Percentiles rank a stretch among this genome's conserved stretches.
These are phyloP conservation scores for Acleris holmiana DNA, from an alignment of 2,888 invertebrate species.

Conservation along the genomic window DNA sequence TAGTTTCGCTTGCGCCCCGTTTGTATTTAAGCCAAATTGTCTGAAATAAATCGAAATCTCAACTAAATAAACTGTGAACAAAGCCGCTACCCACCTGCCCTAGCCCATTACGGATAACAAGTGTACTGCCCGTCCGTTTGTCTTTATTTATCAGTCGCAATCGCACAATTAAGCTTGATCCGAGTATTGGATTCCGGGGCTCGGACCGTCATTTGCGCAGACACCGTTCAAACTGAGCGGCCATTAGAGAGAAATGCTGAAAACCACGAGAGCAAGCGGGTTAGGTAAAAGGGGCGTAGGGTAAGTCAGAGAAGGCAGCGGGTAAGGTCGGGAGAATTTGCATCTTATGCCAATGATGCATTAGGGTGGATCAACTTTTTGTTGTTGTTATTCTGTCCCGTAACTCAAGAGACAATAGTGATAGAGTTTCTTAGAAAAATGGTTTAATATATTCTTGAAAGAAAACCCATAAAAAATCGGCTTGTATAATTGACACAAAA, in stretches of 20 bases:
- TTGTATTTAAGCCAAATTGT: background rate
- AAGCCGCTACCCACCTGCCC: constrained; percentile 9
- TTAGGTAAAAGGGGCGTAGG: background rate
- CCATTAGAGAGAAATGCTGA: constrained; percentile 40
- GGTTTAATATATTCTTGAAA: too few relatives aligned
- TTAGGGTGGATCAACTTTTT: too few relatives aligned
- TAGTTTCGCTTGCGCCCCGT: too few relatives aligned
- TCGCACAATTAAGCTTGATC: constrained; percentile 45
- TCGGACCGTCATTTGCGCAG: constrained; percentile 40
- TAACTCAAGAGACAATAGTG: too few relatives aligned
- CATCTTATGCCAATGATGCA: too few relatives aligned
- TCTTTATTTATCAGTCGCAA: constrained; percentile 52
- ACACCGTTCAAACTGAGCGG: constrained; percentile 37
- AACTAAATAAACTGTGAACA: constrained; percentile 1
- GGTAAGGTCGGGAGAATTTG: too few relatives aligned
- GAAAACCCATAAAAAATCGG: too few relatives aligned
- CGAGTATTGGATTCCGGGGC: constrained; percentile 27
- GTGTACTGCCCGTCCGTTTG: constrained; percentile 43
- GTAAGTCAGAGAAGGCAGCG: background rate
- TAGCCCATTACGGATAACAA: constrained; percentile 45
- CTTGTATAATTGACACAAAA: too few relatives aligned
- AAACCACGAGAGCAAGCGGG: background rate
- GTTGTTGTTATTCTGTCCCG: too few relatives aligned
- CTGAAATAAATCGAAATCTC: background rate
- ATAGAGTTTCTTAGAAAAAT: too few relatives aligned